Evolutionary conservation across 92 coral and sea anemone genomes (phyloP).

Genomic region (Paragorgia papillata): DNA sequence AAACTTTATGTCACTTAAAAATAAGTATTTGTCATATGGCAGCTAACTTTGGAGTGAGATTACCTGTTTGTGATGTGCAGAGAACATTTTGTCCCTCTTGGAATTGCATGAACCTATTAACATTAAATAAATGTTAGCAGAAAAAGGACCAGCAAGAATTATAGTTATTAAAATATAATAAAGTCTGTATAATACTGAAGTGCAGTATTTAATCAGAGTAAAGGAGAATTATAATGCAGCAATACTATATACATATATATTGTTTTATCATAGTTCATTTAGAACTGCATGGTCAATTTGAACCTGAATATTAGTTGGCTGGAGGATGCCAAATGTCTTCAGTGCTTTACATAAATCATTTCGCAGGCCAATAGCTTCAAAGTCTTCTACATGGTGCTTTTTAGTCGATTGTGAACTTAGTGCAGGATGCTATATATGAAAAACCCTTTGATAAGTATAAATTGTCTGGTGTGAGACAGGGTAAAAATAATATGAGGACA

Average conservation of each 20-base stretch:
- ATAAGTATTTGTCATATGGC: background rate
- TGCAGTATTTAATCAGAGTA: too few species aligned
- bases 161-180: too few species aligned
- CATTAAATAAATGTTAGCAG: too few species aligned
- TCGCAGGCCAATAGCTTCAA: slow-evolving; percentile 75
- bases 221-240: background rate
- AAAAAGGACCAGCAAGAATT: background rate
- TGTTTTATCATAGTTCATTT: too few species aligned
- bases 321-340: slow-evolving; percentile 57
- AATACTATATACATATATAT: too few species aligned
- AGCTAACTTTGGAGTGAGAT: background rate
- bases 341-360: slow-evolving; percentile 80
- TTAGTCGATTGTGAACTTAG: slow-evolving; percentile 59
- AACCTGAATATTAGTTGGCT: slow-evolving; percentile 94
- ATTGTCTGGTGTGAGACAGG: too few species aligned
- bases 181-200: too few species aligned
- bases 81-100: slow-evolving; percentile 72
- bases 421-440: slow-evolving; percentile 82
- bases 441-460: background rate
- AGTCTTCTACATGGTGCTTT: slow-evolving; percentile 61
- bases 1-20: background rate
- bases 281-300: too few species aligned
- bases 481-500: background rate
- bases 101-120: slow-evolving; percentile 89
- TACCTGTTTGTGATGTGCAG: slow-evolving; percentile 94